These are phyloP conservation scores for Aplodontia rufa DNA, from an alignment of 2,113 vertebrate species.

Conservation along the genomic window DNA sequence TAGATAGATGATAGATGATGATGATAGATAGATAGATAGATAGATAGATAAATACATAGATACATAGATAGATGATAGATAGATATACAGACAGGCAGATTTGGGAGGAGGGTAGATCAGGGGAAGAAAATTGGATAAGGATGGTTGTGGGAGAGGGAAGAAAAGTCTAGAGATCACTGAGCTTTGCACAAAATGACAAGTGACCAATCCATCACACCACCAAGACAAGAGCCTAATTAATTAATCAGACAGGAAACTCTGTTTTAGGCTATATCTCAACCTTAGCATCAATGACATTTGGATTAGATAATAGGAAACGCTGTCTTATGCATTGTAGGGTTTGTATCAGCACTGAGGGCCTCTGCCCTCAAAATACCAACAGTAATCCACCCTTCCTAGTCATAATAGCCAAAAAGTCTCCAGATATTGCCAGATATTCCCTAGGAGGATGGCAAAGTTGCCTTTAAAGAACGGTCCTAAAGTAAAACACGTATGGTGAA, in stretches of 20 bases:
- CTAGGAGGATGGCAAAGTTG: background rate
- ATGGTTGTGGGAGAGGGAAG: background rate
- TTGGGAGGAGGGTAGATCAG: too few species aligned
- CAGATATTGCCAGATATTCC: background rate
- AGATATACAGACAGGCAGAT: too few species aligned
- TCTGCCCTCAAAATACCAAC: background rate
- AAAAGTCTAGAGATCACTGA: background rate
- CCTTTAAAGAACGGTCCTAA: background rate
- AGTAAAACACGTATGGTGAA: background rate
- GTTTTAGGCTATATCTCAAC: background rate
- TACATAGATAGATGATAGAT: too few species aligned
- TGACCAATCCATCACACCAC: background rate
- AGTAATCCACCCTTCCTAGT: background rate
- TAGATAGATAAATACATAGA: too few species aligned
- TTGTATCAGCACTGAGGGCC: background rate
- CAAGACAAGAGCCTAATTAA: background rate
- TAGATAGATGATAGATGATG: too few species aligned
- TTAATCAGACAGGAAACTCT: background rate
- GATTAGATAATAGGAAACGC: background rate
- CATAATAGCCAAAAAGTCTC: background rate
- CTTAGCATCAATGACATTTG: too few species aligned
- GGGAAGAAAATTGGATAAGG: background rate
- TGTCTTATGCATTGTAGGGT: background rate
- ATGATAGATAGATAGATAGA: background rate
- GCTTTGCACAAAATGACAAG: background rate